A percentile compares a stretch with the other conserved stretches of the same genome.
phyloP scores from a whole-genome alignment of 1,140 invertebrate genomes.

The Adelges cooleyi region DNA sequence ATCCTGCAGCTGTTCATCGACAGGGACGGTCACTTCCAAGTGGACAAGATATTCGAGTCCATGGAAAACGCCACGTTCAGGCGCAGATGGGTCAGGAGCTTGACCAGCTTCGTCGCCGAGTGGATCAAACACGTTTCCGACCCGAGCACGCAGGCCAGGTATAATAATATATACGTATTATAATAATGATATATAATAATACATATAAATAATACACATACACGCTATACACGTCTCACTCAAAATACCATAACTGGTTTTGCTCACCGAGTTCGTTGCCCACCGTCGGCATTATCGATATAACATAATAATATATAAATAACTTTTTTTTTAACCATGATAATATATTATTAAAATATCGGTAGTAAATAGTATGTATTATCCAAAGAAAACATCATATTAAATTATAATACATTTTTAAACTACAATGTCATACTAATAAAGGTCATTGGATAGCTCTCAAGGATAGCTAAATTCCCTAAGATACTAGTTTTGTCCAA shows the following conservation, averaged over 20 bases:
- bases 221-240: constrained; percentile 8
- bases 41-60: constrained; percentile 56
- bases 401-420: no score
- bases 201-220: not conserved
- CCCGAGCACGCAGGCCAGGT: constrained; percentile 59
- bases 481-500: no score
- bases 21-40: constrained; percentile 41
- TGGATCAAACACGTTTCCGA: constrained; percentile 61
- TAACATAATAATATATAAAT: no score
- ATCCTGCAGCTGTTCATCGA: constrained; percentile 50
- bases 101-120: constrained; percentile 59
- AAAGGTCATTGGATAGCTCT: no score
- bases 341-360: no score
- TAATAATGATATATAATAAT: not conserved
- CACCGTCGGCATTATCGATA: no score
- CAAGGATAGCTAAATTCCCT: no score
- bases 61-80: constrained; percentile 65
- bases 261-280: constrained; percentile 14
- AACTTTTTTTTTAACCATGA: no score
- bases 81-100: constrained; percentile 60
- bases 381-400: no score
- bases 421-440: no score
- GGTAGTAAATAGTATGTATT: no score
- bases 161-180: constrained; percentile 34
- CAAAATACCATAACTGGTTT: constrained; percentile 3